Conservation (phyloP, 1,140 invertebrate genomes). For the Tribolium castaneum region DNA sequence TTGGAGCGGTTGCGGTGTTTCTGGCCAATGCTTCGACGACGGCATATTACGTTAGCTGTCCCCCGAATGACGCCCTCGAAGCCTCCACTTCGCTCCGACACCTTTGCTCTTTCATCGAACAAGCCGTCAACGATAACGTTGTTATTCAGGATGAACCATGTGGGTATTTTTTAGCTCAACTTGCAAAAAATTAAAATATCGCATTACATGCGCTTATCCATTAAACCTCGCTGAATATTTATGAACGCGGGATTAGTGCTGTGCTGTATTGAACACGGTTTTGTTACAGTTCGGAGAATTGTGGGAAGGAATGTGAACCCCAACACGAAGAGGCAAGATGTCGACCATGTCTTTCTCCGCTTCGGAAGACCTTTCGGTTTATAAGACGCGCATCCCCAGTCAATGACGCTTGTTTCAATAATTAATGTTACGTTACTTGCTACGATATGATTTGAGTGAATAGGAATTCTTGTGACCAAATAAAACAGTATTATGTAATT, state of each 20-base stretch:
- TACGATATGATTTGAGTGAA: conserved; percentile 2
- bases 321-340: conserved; percentile 77
- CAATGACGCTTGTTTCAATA: conserved; percentile 31
- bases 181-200: conserved; percentile 28
- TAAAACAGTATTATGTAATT: conserved; percentile 37
- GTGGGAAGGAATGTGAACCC: conserved; percentile 54
- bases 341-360: conserved; percentile 84
- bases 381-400: conserved; percentile 41
- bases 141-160: conserved; percentile 32
- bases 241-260: not conserved
- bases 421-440: conserved; percentile 19
- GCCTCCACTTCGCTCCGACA: conserved; percentile 55
- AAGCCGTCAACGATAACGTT: conserved; percentile 53
- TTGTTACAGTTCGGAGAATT: conserved; percentile 47
- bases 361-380: conserved; percentile 76
- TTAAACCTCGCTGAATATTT: conserved; percentile 35
- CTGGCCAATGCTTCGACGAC: conserved; percentile 47
- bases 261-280: conserved; percentile 26
- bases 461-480: conserved; percentile 16
- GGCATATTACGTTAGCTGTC: conserved; percentile 57
- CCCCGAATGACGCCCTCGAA: conserved; percentile 52
- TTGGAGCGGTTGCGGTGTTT: conserved; percentile 45
- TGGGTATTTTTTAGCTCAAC: conserved; percentile 16
- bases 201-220: not conserved
- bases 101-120: conserved; percentile 56